Percentiles rank a stretch among this genome's conserved stretches.
Evolutionary conservation across 2,797 vertebrate genomes (phyloP).

Genomic region (Gastrophryne carolinensis): DNA sequence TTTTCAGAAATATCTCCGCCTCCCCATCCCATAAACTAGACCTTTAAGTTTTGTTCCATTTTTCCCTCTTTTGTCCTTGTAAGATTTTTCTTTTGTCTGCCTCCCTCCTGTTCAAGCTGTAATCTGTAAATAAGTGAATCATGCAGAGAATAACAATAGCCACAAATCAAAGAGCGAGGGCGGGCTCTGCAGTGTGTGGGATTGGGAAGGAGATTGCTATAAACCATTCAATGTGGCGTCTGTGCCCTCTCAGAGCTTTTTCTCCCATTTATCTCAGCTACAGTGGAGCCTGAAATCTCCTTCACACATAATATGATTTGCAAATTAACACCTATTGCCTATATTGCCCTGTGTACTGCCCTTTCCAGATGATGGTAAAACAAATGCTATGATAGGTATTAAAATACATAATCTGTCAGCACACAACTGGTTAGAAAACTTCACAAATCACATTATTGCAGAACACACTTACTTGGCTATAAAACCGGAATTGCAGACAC

Average conservation of each 20-base stretch:
- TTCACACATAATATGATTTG: constrained; percentile 33
- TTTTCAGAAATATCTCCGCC: too few species aligned
- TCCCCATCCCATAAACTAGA: not conserved
- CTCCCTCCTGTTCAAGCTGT: constrained; percentile 13
- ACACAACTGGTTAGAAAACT: too few species aligned
- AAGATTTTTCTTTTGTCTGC: constrained; percentile 26
- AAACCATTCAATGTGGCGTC: constrained; percentile 14
- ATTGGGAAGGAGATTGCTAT: constrained; percentile 37
- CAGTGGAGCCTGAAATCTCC: constrained; percentile 4
- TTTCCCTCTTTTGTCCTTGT: constrained; percentile 18
- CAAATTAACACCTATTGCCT: not conserved
- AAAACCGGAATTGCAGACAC: too few species aligned
- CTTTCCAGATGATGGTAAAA: too few species aligned
- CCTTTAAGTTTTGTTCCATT: not conserved
- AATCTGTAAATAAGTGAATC: constrained; percentile 35
- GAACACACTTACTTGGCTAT: too few species aligned
- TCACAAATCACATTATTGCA: too few species aligned
- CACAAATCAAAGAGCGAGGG: constrained; percentile 26
- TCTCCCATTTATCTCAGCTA: constrained; percentile 16
- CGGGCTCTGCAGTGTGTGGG: not conserved
- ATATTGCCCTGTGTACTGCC: too few species aligned
- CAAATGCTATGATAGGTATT: too few species aligned
- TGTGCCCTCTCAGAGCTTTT: not conserved
- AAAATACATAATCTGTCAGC: too few species aligned
- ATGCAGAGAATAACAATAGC: constrained; percentile 39